Evolutionary conservation across 2,888 invertebrate genomes (phyloP).

Genomic region (Dromius quadrimaculatus): DNA sequence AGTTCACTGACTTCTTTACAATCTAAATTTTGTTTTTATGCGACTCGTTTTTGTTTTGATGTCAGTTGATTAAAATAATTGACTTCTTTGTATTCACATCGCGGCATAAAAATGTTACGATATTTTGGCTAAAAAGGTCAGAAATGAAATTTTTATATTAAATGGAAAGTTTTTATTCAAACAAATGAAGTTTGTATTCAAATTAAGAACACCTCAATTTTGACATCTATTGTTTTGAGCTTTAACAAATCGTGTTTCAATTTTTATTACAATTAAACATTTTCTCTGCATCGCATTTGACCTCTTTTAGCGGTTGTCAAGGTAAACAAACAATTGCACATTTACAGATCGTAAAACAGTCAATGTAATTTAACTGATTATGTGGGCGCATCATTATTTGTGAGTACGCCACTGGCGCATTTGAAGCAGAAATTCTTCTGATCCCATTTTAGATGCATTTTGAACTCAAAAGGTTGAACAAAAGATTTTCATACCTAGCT

Average conservation of each 20-base stretch:
- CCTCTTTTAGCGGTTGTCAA: not conserved
- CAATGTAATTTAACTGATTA: too few species aligned
- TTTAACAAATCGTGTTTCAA: too few species aligned
- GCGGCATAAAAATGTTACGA: too few species aligned
- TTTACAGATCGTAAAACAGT: not conserved
- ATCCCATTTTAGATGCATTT: constrained; percentile 7
- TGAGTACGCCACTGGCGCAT: too few species aligned
- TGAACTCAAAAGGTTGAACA: constrained; percentile 4
- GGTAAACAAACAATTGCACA: not conserved
- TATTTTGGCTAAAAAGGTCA: not conserved
- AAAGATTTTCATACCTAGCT: constrained; percentile 5
- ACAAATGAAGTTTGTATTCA: not conserved
- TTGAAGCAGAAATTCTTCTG: too few species aligned
- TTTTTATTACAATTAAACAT: too few species aligned
- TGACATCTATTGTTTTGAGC: too few species aligned
- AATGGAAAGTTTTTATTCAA: not conserved
- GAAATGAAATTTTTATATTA: not conserved
- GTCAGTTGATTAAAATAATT: not conserved
- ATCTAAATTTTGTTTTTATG: too few species aligned
- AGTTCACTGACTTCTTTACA: not conserved
- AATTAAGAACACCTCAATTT: too few species aligned
- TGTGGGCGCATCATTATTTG: too few species aligned
- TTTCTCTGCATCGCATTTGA: too few species aligned
- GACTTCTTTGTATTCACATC: not conserved
- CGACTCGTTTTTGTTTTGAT: not conserved